Base-by-base conservation (phyloP, 2,797 vertebrate genomes). In the Agapornis canus region DNA sequence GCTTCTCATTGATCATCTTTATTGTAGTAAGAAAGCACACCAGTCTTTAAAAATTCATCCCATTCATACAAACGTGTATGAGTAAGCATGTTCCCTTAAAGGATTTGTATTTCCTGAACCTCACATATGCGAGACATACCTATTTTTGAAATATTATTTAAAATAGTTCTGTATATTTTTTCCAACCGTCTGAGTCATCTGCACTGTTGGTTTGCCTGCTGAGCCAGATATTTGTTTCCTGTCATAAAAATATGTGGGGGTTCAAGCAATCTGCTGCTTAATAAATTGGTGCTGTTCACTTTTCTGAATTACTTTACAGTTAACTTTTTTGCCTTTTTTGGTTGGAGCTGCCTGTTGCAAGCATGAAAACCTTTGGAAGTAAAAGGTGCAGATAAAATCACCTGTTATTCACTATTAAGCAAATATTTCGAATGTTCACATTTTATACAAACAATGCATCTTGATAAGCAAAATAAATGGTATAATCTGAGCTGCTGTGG, bases 221-320 rank as follows among this genome's bases (percentile, higher is more conserved):
- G 79, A 97, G 94, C 61, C 69, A 93, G 79, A 35, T 71, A 91
- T n/a, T 92, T 92, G 59, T 35, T 87, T 90, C 37, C 89, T 93
- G 91, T 81, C 75, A 49, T 78, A 20, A 93, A 73, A 80, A 68
- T 69, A 56, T 83, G 82, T 60, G 83, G 68, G 72, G 35, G 68
- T 65, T 95, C 0, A 0, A 92, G 63, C 90, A 89, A 75, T 92
- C 79, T 81, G 79, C 69, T 78, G 69, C 68, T 82, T 56, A 92
- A 92, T 84, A 91, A 94, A 92, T 86, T 21, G 20, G 16, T 69
- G 32, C 13, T 91, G 3, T 63, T 86, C 75, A 6, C 4, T 60
- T 76, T 65, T 76, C 69, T 60, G 9, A 59, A 84, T 47, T 65
- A 80, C 70, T 91, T 89, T 89, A 13, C 23, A 13, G 29, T 60